Percentiles rank a stretch among this genome's conserved stretches.
Evolutionary conservation across 2,113 vertebrate genomes (phyloP).

Genomic region (Ia io): DNA sequence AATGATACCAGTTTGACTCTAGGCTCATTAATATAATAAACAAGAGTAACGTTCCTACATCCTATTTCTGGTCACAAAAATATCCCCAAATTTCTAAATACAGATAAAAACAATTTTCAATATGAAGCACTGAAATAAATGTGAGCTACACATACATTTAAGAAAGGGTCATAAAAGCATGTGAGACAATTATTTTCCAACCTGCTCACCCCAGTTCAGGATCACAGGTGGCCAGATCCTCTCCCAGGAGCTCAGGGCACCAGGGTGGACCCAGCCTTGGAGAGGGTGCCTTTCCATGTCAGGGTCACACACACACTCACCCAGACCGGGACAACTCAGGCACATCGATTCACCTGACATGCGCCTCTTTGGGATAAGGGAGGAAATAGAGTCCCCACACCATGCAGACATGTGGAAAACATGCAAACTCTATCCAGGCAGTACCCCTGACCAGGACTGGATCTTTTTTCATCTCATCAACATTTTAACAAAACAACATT

Average conservation of each 20-base stretch:
- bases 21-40: not conserved
- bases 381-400: not conserved
- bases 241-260: accelerated
- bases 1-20: not conserved
- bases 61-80: not conserved
- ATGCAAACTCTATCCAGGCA: too few species aligned
- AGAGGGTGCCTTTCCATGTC: not conserved
- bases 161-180: too few species aligned
- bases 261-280: not conserved
- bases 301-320: not conserved
- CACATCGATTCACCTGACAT: not conserved
- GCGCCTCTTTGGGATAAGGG: not conserved
- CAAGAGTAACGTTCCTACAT: not conserved
- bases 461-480: not conserved
- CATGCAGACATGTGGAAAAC: not conserved
- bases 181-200: too few species aligned
- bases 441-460: too few species aligned
- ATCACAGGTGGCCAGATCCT: too few species aligned
- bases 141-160: too few species aligned
- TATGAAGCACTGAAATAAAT: too few species aligned
- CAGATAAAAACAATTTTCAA: not conserved
- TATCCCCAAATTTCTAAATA: not conserved
- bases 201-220: too few species aligned
- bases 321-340: not conserved
- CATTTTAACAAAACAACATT: not conserved